Conservation (phyloP, 2,113 vertebrate species). For the Bostrychus sinensis region DNA sequence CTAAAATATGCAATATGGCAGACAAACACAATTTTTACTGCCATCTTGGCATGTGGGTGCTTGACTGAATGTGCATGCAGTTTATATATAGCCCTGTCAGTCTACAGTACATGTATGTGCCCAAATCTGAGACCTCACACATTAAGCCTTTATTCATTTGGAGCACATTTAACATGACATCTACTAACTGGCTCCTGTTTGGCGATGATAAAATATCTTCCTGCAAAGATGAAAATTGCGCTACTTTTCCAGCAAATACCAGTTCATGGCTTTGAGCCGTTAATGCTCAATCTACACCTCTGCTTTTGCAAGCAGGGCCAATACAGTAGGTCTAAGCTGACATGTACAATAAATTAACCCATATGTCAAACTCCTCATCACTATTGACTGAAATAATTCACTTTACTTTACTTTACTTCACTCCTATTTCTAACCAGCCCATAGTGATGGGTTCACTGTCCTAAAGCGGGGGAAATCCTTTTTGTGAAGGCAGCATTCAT, state of each 20-base stretch:
- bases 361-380: conserved; percentile 59
- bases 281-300: conserved; percentile 55
- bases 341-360: conserved; percentile 56
- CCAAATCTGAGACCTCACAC: conserved; percentile 35
- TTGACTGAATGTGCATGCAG: conserved; percentile 16
- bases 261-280: conserved; percentile 36
- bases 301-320: conserved; percentile 37
- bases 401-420: conserved; percentile 45
- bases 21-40: neutral
- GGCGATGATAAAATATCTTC: conserved; percentile 59
- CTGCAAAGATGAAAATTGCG: conserved; percentile 50
- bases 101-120: neutral
- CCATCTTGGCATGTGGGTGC: neutral
- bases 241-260: conserved; percentile 55
- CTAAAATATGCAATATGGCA: neutral
- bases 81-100: conserved; percentile 19
- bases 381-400: conserved; percentile 37
- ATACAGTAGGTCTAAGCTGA: conserved; percentile 43
- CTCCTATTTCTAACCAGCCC: conserved; percentile 59
- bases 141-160: conserved; percentile 25
- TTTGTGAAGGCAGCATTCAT: conserved; percentile 60
- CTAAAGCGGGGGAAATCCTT: conserved; percentile 29
- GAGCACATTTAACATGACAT: conserved; percentile 49
- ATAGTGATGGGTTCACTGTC: conserved; percentile 46
- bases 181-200: conserved; percentile 55